Percentiles rank a stretch among this genome's conserved stretches.
Evolutionary conservation across 2,113 vertebrate genomes (phyloP).

Genomic region (Turnix velox): DNA sequence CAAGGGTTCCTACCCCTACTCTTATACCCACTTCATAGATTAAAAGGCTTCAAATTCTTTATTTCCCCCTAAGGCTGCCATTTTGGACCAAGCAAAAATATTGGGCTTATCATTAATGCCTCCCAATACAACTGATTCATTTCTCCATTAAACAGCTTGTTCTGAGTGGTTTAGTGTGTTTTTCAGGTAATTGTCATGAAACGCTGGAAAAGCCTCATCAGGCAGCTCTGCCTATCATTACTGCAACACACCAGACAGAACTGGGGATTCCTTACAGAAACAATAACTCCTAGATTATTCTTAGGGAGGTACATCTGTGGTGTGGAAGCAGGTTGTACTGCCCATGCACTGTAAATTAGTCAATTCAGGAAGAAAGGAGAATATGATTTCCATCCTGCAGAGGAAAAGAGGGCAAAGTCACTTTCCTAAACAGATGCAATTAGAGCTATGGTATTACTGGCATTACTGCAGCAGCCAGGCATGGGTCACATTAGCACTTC

Average conservation of each 20-base stretch:
- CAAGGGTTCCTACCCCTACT: neutral
- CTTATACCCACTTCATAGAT: neutral
- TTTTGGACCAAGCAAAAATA: neutral
- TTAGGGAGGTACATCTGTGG: neutral
- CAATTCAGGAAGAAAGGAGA: neutral
- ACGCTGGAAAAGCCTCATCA: neutral
- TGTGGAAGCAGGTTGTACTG: neutral
- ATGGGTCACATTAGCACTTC: neutral
- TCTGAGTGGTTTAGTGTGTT: neutral
- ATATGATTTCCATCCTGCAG: neutral
- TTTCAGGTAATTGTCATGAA: neutral
- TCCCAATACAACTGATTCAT: rapidly evolving
- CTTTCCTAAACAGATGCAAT: neutral
- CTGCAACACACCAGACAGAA: neutral
- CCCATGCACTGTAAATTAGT: rapidly evolving
- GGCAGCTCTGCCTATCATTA: neutral
- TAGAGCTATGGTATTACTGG: rapidly evolving
- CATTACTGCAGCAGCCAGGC: too few species aligned
- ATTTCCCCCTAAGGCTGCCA: neutral
- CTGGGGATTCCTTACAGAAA: neutral
- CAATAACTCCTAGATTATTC: neutral
- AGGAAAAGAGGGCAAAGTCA: neutral
- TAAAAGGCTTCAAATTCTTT: neutral
- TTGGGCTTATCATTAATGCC: neutral
- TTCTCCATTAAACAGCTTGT: neutral